Evolutionary conservation across 2,888 invertebrate species (phyloP), one percentile per base, ranked within the genome.

Genomic region (Macrophya alboannulata): DNA sequence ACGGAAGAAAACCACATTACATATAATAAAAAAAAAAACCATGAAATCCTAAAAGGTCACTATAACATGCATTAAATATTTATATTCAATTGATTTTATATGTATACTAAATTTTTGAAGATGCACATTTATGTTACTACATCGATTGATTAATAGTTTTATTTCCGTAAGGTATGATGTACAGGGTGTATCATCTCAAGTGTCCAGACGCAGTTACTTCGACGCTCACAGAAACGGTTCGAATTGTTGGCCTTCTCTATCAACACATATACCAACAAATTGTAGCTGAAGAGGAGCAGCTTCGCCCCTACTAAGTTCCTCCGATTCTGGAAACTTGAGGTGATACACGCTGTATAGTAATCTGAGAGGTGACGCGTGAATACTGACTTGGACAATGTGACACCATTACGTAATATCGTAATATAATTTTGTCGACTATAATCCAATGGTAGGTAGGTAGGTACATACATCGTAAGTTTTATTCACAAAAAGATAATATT

Each of bases 321-420:
- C n/a, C n/a, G n/a, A n/a, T n/a, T n/a, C n/a, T n/a, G n/a, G n/a
- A n/a, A n/a, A n/a, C n/a, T n/a, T n/a, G n/a, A n/a, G n/a, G n/a
- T n/a, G n/a, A n/a, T n/a, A n/a, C n/a, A n/a, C n/a, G n/a, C n/a
- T n/a, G n/a, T 21, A 17, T 62, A 59, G 48, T 62, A 31, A 43
- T 81, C 48, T 81, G 62, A 62, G 81, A 81, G 81, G 81, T 81
- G 81, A 81, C 51, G 71, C 55, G 85, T 65, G 82, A 85, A 85
- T 85, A 85, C 85, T 85, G 85, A 82, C 81, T 82, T 72, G 85
- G 85, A 59, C 55, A 65, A 82, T 71, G 71, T 81, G 85, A 82
- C 83, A 72, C 59, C 72, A 59, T 48, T 76, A 81, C 51, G 76
- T 84, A 84, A 84, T 76, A 76, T 59, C 55, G 40, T 55, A 59